Conservation (phyloP, 2,888 invertebrate species). For the Stratiomys singularior region DNA sequence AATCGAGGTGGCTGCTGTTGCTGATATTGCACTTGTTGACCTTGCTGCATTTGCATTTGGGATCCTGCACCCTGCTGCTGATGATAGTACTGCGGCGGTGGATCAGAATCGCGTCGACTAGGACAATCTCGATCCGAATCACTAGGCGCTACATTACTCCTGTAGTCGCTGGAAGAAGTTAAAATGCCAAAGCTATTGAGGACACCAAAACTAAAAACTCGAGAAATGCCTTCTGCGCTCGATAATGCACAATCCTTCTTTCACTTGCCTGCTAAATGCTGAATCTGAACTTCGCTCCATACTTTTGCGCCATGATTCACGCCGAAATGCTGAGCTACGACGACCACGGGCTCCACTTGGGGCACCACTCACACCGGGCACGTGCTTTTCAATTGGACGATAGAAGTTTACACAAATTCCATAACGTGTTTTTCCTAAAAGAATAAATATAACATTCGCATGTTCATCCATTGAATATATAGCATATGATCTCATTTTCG, state of each 20-base stretch:
- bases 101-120: constrained; percentile 76
- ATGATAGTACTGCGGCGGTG: constrained; percentile 60
- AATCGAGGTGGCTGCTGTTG: constrained; percentile 68
- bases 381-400: constrained; percentile 83
- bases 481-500: no score
- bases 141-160: constrained; percentile 89
- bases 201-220: constrained; percentile 53
- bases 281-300: constrained; percentile 93
- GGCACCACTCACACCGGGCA: constrained; percentile 56
- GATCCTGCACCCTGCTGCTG: constrained; percentile 49
- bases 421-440: constrained; percentile 78
- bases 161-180: constrained; percentile 83
- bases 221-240: not conserved
- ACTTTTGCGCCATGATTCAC: constrained; percentile 91
- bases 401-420: constrained; percentile 99
- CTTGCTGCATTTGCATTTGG: constrained; percentile 51
- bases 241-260: not conserved
- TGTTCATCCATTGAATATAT: no score
- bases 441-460: not conserved
- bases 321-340: constrained; percentile 71
- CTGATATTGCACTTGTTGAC: constrained; percentile 52
- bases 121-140: constrained; percentile 90
- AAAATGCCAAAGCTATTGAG: constrained; percentile 66
- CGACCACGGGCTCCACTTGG: constrained; percentile 61
- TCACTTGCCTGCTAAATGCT: constrained; percentile 87